A percentile compares a stretch with the other conserved stretches of the same genome.
Evolutionary conservation across 2,888 invertebrate genomes (phyloP).

Genomic region (Acleris literana): DNA sequence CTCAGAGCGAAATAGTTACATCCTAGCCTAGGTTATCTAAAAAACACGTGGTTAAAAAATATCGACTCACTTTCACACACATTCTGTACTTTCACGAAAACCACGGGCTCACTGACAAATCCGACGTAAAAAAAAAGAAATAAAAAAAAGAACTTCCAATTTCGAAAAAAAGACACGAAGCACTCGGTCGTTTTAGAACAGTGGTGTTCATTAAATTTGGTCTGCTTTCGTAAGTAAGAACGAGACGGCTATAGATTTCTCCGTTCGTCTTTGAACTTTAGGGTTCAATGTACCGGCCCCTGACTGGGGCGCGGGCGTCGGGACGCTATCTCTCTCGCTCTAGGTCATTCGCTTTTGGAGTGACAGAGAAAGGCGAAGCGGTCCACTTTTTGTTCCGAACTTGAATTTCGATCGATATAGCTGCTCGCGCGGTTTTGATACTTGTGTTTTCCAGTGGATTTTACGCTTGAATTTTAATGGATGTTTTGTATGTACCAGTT

Average conservation of each 20-base stretch:
- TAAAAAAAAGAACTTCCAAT: slow-evolving; percentile 23
- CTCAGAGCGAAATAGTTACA: not conserved
- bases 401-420: slow-evolving; percentile 78
- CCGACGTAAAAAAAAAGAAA: slow-evolving; percentile 7
- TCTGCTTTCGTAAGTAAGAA: slow-evolving; percentile 43
- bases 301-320: slow-evolving; percentile 75
- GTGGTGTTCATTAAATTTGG: slow-evolving; percentile 28
- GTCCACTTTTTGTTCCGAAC: slow-evolving; percentile 77
- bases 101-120: slow-evolving; percentile 8
- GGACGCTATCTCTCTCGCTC: slow-evolving; percentile 53
- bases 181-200: slow-evolving; percentile 23
- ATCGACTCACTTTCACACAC: not conserved
- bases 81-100: slow-evolving; percentile 19
- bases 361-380: slow-evolving; percentile 54
- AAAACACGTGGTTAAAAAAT: slow-evolving; percentile 27
- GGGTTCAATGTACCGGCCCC: slow-evolving; percentile 77
- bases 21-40: slow-evolving; percentile 27
- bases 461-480: not conserved
- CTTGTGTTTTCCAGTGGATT: slow-evolving; percentile 50
- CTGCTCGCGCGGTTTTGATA: slow-evolving; percentile 60
- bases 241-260: slow-evolving; percentile 59
- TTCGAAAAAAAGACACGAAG: slow-evolving; percentile 31
- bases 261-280: slow-evolving; percentile 49
- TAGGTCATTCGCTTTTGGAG: slow-evolving; percentile 40
- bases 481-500: not conserved